These are phyloP conservation scores for Neoscelio sp. DNA, from an alignment of 2,888 invertebrate genomes.

Conservation along the genomic window DNA sequence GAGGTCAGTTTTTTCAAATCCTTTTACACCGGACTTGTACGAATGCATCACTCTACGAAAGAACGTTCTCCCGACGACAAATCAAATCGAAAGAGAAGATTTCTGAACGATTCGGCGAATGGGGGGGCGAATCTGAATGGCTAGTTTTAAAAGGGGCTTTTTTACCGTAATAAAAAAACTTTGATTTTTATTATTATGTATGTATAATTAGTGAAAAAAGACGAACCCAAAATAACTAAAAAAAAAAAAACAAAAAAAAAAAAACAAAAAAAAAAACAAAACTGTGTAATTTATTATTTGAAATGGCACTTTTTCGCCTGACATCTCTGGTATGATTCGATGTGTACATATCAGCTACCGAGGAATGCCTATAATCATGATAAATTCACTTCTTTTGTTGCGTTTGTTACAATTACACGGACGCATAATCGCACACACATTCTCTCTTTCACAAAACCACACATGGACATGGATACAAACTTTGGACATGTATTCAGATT, in stretches of 20 bases:
- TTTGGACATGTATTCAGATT: background rate
- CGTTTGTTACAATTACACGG: constrained; percentile 4
- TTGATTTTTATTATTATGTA: constrained; percentile 76
- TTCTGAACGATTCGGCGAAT: constrained; percentile 52
- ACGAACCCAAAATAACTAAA: constrained; percentile 77
- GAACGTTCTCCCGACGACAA: constrained; percentile 31
- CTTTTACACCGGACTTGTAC: constrained; percentile 70
- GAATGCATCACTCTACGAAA: constrained; percentile 39
- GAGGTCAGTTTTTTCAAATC: constrained; percentile 72
- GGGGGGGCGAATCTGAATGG: constrained; percentile 35
- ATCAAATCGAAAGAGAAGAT: constrained; percentile 48
- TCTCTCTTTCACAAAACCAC: constrained; percentile 17
- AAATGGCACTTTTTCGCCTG: constrained; percentile 58
- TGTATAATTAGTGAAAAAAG: constrained; percentile 78
- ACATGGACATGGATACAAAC: background rate
- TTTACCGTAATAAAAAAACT: constrained; percentile 65
- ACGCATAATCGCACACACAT: background rate
- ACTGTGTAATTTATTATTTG: constrained; percentile 74
- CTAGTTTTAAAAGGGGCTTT: constrained; percentile 44
- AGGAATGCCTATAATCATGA: constrained; percentile 64
- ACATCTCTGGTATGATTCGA: constrained; percentile 59
- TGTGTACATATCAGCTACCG: constrained; percentile 65
- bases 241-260: constrained; percentile 69
- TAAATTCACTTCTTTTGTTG: constrained; percentile 14
- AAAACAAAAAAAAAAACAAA: constrained; percentile 74